phyloP scores from a whole-genome alignment of 2,797 vertebrate species.

The Danio kyathit region DNA sequence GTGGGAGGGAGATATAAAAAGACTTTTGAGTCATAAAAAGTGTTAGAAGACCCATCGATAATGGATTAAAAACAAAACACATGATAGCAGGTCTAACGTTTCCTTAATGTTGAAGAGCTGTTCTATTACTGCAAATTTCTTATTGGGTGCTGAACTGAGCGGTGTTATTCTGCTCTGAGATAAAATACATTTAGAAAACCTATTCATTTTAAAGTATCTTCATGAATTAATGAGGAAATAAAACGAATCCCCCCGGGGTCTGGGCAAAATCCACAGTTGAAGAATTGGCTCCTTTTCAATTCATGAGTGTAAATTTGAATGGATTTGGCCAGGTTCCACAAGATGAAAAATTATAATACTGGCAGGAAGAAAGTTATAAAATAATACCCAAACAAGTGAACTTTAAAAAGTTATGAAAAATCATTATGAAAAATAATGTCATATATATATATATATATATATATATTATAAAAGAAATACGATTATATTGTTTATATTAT shows the following conservation, averaged over 20 bases:
- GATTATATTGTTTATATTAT: no score
- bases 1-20: conserved; percentile 18
- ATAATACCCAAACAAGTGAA: no score
- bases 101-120: neutral
- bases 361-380: neutral
- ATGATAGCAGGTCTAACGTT: neutral
- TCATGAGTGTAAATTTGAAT: conserved; percentile 13
- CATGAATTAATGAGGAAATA: conserved; percentile 37
- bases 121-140: neutral
- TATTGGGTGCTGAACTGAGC: neutral
- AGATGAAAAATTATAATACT: neutral
- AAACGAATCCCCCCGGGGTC: conserved; percentile 3
- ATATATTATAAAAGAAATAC: no score
- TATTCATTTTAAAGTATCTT: conserved; percentile 31
- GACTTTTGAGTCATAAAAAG: conserved; percentile 12
- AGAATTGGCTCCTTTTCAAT: conserved; percentile 15
- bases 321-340: neutral
- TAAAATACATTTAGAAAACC: conserved; percentile 14
- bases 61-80: neutral
- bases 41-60: conserved; percentile 26
- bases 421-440: neutral
- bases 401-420: no score
- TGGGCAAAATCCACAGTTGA: conserved; percentile 12
- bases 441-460: no score
- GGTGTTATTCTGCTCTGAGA: conserved; percentile 5